Percentiles rank a stretch among this genome's conserved stretches.
Conservation (phyloP, 2,797 vertebrate genomes). For the Pristis pectinata region DNA sequence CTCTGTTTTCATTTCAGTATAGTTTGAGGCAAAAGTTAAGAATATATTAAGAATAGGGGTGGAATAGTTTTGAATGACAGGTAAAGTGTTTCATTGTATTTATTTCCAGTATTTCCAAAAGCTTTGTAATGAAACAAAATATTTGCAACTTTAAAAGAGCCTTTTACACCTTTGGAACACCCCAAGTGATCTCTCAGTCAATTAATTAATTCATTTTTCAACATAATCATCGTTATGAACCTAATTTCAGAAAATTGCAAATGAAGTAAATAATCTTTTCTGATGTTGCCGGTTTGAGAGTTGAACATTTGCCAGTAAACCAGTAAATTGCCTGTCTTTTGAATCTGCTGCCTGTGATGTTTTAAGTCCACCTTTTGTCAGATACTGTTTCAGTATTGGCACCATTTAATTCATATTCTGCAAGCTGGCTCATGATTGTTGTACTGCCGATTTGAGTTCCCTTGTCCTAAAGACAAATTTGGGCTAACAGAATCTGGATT, state of each 20-base stretch:
- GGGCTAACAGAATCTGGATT: not conserved
- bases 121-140: not conserved
- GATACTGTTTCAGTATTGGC: not conserved
- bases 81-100: not conserved
- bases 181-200: slow-evolving; percentile 41
- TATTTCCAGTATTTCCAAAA: not conserved
- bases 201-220: slow-evolving; percentile 39
- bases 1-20: not conserved
- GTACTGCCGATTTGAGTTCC: not conserved
- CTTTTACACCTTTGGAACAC: slow-evolving; percentile 36
- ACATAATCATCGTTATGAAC: not conserved
- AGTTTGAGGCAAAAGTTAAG: no score
- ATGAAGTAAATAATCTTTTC: not conserved
- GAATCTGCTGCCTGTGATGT: not conserved
- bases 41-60: not conserved
- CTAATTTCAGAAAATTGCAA: slow-evolving; percentile 7
- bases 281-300: not conserved
- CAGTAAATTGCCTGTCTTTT: not conserved
- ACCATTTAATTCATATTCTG: not conserved
- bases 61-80: not conserved
- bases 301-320: not conserved
- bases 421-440: not conserved
- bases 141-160: slow-evolving; percentile 39
- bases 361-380: not conserved
- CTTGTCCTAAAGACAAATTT: not conserved